These are phyloP conservation scores for Galerucella pusilla DNA, from an alignment of 2,888 invertebrate species.

Conservation along the genomic window DNA sequence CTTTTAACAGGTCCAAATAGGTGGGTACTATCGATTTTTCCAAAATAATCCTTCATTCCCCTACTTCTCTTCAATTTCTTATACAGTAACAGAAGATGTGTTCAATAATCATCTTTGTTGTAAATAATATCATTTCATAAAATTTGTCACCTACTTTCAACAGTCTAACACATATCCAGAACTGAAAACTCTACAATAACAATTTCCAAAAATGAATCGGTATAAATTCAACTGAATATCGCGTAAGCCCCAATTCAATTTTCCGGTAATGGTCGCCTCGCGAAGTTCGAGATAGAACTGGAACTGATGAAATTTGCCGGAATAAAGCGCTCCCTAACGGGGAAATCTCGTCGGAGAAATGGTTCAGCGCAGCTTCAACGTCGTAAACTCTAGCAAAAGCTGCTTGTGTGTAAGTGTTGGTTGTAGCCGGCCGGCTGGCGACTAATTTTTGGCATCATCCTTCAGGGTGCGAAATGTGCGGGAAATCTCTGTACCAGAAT, in stretches of 20 bases:
- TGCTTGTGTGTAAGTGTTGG: background rate
- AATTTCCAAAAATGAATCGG: background rate
- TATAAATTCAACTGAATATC: slow-evolving; percentile 10
- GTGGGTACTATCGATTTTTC: too few relatives aligned
- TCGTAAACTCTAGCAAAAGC: slow-evolving; percentile 24
- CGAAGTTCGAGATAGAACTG: slow-evolving; percentile 35
- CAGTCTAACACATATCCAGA: background rate
- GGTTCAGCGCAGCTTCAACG: slow-evolving; percentile 44
- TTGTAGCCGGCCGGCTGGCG: slow-evolving; percentile 18
- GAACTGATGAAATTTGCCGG: slow-evolving; percentile 40
- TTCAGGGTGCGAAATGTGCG: too few relatives aligned
- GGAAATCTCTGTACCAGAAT: too few relatives aligned
- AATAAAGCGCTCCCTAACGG: slow-evolving; percentile 45
- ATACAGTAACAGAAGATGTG: too few relatives aligned
- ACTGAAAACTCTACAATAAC: background rate
- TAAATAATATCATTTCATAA: too few relatives aligned
- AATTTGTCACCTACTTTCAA: background rate
- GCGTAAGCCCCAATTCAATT: slow-evolving; percentile 26
- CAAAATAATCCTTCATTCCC: too few relatives aligned
- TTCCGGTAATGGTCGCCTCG: slow-evolving; percentile 28
- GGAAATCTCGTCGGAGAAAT: slow-evolving; percentile 42
- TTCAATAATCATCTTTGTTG: too few relatives aligned
- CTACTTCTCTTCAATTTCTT: too few relatives aligned
- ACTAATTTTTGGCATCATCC: slow-evolving; percentile 27
- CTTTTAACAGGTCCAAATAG: too few relatives aligned